Evolutionary conservation across 2,888 invertebrate genomes (phyloP), one percentile per base, ranked within the genome.

Genomic region (Leptopilina syphax): DNA sequence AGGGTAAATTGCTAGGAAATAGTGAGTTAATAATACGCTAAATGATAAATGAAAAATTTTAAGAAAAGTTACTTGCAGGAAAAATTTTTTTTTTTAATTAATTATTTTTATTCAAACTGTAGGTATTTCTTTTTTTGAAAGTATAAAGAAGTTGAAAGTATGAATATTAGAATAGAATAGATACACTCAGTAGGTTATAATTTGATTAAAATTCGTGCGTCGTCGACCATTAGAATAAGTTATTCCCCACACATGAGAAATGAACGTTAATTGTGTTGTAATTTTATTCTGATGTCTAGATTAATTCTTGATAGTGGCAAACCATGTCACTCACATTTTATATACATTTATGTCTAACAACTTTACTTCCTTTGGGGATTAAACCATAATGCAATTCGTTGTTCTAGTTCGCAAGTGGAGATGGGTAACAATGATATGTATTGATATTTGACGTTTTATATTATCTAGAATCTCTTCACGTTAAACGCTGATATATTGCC

Each of bases 361-460:
- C 57, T 73, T 34, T 34, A 57, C 27, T 73, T 34, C 57, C 34
- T 34, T 73, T 57, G 57, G n/a, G 73, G 57, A 73, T 73, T n/a
- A 50, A 73, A 27, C 73, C 34, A 57, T 9, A 57, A 73, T 73
- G 54, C 57, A 73, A 73, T 34, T 73, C n/a, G 13, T 54, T 41
- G 34, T 34, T 73, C 54, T 57, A 73, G 73, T 57, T 57, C 34
- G 57, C 41, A 57, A 57, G n/a, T 34, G 9, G 34, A 73, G 57
- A 73, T 73, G 24, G 27, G 27, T 70, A 70, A 50, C 54, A 70
- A 54, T 50, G 54, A 54, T 70, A 70, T 70, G 27, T 54, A 54
- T 54, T 70, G 68, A 70, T 70, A 50, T 10, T 12, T 70, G 68
- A 70, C 68, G 12, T 70, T 70, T 63, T 70, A 54, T 54, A 13